Evolutionary conservation across 37 sponge, comb jelly and placozoan genomes (phyloP).

Genomic region (Haliclona indistincta): DNA sequence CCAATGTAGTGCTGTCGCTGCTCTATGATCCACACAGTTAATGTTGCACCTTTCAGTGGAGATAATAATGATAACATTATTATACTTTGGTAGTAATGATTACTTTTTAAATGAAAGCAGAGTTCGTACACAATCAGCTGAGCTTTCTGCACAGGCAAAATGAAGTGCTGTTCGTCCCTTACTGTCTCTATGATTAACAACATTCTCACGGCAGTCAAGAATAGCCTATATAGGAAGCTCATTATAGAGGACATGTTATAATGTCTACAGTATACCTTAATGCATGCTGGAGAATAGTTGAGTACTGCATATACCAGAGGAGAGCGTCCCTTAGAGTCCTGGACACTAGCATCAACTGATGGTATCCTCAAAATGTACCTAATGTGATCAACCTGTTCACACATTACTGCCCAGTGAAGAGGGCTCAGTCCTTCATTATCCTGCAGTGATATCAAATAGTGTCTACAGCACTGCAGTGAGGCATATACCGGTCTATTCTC

Average conservation of each 20-base stretch:
- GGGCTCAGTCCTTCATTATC: conserved; percentile 71
- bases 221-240: conserved; percentile 44
- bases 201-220: conserved; percentile 45
- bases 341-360: conserved; percentile 30
- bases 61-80: no score
- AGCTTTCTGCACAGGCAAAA: conserved; percentile 82
- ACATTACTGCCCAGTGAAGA: conserved; percentile 89
- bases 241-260: neutral
- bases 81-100: neutral
- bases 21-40: conserved; percentile 58
- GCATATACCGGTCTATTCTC: conserved; percentile 54
- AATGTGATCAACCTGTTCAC: conserved; percentile 71
- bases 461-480: neutral
- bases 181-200: conserved; percentile 44
- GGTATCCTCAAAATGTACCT: conserved; percentile 37
- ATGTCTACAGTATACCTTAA: conserved; percentile 40
- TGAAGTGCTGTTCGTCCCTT: conserved; percentile 81
- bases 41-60: conserved; percentile 55
- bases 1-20: conserved; percentile 86
- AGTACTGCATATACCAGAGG: conserved; percentile 79
- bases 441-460: conserved; percentile 23
- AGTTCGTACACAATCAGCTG: conserved; percentile 70
- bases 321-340: conserved; percentile 71
- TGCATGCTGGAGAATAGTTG: conserved; percentile 64
- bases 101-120: conserved; percentile 66